These are phyloP conservation scores for Drosophila suboccidentalis DNA, from an alignment of 2,888 invertebrate species.

Conservation along the genomic window DNA sequence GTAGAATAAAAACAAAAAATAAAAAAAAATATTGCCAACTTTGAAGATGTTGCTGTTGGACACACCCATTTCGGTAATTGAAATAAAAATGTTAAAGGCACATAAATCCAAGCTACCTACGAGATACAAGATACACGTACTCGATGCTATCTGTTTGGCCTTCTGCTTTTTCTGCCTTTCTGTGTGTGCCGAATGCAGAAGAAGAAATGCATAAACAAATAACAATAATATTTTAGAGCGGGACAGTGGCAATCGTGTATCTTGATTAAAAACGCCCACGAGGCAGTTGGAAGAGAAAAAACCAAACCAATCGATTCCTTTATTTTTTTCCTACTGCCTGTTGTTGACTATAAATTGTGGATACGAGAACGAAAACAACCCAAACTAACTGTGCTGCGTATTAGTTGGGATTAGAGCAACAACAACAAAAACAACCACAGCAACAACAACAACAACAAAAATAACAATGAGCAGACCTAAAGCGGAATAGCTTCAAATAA, in stretches of 20 bases:
- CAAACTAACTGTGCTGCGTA: conserved; percentile 57
- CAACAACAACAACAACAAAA: conserved; percentile 21
- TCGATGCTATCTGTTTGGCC: conserved; percentile 1
- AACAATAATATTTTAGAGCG: conserved; percentile 64
- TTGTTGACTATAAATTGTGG: conserved; percentile 51
- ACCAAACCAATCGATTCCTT: conserved; percentile 50
- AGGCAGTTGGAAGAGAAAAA: conserved; percentile 23
- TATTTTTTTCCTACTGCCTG: conserved; percentile 1
- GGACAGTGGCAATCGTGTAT: conserved; percentile 50
- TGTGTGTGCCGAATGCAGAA: conserved; percentile 11
- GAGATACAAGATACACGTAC: conserved; percentile 22
- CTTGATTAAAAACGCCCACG: conserved; percentile 68
- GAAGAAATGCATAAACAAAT: conserved; percentile 56
- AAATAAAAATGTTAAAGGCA: conserved; percentile 53
- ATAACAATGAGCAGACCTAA: conserved; percentile 30
- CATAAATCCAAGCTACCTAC: conserved; percentile 46
- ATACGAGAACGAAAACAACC: conserved; percentile 21
- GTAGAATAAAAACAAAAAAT: background rate
- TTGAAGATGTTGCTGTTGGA: conserved; percentile 36
- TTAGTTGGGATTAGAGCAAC: conserved; percentile 60
- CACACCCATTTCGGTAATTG: conserved; percentile 60
- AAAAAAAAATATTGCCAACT: conserved; percentile 5
- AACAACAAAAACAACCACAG: conserved; percentile 15
- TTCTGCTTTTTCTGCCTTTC: background rate
- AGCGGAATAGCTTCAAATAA: conserved; percentile 40